These are phyloP conservation scores for Pyrgus malvae DNA, from an alignment of 2,888 invertebrate species.

Conservation along the genomic window DNA sequence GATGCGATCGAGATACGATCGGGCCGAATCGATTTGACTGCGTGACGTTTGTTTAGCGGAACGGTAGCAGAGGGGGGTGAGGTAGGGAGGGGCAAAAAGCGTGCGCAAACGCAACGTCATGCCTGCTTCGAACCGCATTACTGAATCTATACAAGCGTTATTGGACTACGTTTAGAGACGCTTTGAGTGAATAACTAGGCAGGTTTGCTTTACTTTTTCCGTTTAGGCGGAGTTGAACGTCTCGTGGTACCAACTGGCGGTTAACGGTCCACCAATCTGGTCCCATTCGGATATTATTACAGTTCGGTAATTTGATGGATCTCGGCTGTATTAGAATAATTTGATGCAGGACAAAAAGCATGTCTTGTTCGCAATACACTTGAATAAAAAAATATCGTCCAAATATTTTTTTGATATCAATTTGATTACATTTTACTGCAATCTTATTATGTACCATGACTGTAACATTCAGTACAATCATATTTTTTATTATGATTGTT, in stretches of 20 bases:
- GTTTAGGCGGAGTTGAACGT: conserved; percentile 32
- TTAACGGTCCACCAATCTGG: conserved; percentile 51
- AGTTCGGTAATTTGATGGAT: conserved; percentile 22
- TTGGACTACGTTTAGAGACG: conserved; percentile 58
- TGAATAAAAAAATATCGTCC: conserved; percentile 2
- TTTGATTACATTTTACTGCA: conserved; percentile 15
- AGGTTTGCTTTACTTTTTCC: conserved; percentile 44
- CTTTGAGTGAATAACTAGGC: conserved; percentile 52
- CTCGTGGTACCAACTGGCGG: conserved; percentile 36
- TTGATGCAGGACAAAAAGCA: conserved; percentile 7
- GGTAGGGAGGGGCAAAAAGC: conserved; percentile 41
- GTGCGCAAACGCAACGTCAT: conserved; percentile 56
- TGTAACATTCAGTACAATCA: conserved; percentile 5
- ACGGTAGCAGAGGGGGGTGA: conserved; percentile 53
- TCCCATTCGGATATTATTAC: conserved; percentile 30
- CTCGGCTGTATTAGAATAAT: conserved; percentile 1
- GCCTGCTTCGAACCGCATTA: conserved; percentile 46
- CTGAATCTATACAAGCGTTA: conserved; percentile 45
- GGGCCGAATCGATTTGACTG: conserved; percentile 73
- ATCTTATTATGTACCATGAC: neutral
- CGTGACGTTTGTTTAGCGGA: conserved; percentile 80
- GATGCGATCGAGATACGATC: conserved; percentile 75
- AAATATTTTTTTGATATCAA: conserved; percentile 5
- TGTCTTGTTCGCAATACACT: conserved; percentile 37
- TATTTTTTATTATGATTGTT: neutral